Evolutionary conservation across 2,113 vertebrate genomes (phyloP).

Genomic region (Eretmochelys imbricata): DNA sequence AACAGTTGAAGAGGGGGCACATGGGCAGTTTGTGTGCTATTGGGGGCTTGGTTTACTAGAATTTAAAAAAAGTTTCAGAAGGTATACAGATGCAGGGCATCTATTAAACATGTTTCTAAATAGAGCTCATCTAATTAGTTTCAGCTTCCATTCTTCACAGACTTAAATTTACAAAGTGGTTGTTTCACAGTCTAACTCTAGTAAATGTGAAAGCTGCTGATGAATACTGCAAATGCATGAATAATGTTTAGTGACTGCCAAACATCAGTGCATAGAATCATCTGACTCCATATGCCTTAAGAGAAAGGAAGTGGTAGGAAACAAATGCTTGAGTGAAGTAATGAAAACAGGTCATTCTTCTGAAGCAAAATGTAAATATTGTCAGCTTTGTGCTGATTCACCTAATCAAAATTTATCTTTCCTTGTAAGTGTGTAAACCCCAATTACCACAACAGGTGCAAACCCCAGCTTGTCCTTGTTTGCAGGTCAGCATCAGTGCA

Average conservation of each 20-base stretch:
- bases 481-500: background rate
- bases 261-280: too few relatives aligned
- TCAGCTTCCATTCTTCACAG: background rate
- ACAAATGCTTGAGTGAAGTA: too few relatives aligned
- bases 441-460: background rate
- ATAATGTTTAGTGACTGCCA: too few relatives aligned
- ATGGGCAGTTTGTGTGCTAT: background rate
- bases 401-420: background rate
- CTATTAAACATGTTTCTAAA: background rate
- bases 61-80: background rate
- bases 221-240: too few relatives aligned
- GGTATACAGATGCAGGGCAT: background rate
- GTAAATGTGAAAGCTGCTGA: background rate
- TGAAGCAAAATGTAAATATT: too few relatives aligned
- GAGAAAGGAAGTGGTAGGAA: too few relatives aligned
- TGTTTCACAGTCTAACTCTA: background rate
- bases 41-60: background rate
- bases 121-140: background rate
- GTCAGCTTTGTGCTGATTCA: background rate
- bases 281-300: too few relatives aligned
- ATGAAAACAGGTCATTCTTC: too few relatives aligned
- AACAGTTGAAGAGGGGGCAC: background rate
- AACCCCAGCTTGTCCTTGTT: background rate
- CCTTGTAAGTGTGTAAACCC: background rate
- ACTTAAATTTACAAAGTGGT: background rate